A percentile compares a stretch with the other conserved stretches of the same genome.
Evolutionary conservation across 2,888 invertebrate genomes (phyloP).

Genomic region (Schizaphis graminum): DNA sequence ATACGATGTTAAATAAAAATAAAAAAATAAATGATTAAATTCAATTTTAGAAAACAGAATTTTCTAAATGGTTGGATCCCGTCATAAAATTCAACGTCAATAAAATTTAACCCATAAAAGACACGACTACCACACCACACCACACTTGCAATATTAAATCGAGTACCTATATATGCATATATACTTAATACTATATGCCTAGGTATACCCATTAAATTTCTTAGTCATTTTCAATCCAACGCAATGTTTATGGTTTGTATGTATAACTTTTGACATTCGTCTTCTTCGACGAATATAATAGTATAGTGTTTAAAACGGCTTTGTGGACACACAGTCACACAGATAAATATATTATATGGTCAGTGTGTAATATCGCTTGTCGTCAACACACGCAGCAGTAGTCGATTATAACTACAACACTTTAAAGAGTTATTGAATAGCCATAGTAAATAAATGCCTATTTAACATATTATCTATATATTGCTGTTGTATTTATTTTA

Average conservation of each 20-base stretch:
- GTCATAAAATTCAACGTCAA: slow-evolving; percentile 15
- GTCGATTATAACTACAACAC: not conserved
- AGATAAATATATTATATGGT: not conserved
- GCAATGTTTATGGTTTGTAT: not conserved
- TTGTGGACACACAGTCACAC: not conserved
- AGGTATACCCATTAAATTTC: not conserved
- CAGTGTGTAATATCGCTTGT: not conserved
- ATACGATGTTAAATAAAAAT: not conserved
- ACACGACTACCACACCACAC: not conserved
- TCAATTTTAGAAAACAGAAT: slow-evolving; percentile 21
- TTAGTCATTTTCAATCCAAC: not conserved
- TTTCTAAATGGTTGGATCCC: not conserved
- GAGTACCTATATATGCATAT: not conserved
- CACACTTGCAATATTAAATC: not conserved
- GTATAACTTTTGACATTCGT: not conserved
- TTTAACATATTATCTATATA: not conserved
- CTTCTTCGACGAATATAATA: not conserved
- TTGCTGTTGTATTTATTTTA: not conserved
- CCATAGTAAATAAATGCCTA: not conserved
- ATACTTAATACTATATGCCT: too few species aligned
- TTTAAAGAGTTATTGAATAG: not conserved
- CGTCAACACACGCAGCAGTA: not conserved
- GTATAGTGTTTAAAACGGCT: not conserved
- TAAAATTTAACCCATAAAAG: slow-evolving; percentile 18
- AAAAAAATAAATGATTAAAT: slow-evolving; percentile 11